phyloP scores from a whole-genome alignment of 1,140 invertebrate species.

The Palaemon carinicauda region DNA sequence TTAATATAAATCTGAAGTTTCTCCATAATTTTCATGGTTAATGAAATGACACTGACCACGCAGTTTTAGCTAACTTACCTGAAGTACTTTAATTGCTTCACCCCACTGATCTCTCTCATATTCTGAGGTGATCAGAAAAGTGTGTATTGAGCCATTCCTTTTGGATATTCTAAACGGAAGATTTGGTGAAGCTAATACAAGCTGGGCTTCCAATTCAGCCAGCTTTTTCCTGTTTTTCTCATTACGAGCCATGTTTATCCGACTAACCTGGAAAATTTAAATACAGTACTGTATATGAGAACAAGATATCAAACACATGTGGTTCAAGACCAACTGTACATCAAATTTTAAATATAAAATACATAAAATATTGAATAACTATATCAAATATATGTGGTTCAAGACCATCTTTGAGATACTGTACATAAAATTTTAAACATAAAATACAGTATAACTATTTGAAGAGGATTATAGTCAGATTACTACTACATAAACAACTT shows the following conservation, averaged over 20 bases:
- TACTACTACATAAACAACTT: neutral
- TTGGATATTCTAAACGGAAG: conserved; percentile 77
- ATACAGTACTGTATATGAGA: neutral
- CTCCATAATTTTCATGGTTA: neutral
- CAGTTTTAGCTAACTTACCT: conserved; percentile 63
- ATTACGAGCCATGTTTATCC: conserved; percentile 68
- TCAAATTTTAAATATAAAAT: too few species aligned
- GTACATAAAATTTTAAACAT: too few species aligned
- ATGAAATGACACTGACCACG: too few species aligned
- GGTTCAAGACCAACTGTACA: neutral
- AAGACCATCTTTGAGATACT: too few species aligned
- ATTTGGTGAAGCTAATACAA: conserved; percentile 89
- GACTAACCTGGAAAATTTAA: conserved; percentile 19
- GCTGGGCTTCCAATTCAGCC: conserved; percentile 85
- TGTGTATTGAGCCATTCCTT: conserved; percentile 72
- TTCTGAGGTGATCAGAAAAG: conserved; percentile 91
- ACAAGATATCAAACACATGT: neutral
- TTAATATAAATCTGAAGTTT: neutral
- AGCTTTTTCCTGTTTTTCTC: conserved; percentile 90
- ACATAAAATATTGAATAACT: too few species aligned
- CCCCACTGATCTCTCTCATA: conserved; percentile 94
- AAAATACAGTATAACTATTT: too few species aligned
- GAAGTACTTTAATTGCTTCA: conserved; percentile 84
- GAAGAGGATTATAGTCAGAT: too few species aligned
- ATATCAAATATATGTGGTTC: too few species aligned